These are phyloP conservation scores for Azorinus chamasolen DNA, from an alignment of 2,888 invertebrate genomes.

Conservation along the genomic window DNA sequence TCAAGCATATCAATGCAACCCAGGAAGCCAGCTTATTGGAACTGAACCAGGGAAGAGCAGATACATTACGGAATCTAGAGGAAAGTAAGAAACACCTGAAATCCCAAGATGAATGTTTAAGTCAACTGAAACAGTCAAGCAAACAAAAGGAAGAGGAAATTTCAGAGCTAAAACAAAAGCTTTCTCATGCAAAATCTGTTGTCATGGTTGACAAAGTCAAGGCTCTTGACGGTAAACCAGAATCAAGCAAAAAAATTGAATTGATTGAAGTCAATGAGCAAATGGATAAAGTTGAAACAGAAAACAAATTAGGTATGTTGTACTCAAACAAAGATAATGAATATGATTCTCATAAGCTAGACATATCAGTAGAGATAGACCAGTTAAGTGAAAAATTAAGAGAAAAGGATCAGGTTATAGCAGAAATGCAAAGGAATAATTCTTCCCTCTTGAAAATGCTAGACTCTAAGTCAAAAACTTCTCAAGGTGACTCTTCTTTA, in stretches of 20 bases:
- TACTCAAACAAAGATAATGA: slow-evolving; percentile 20
- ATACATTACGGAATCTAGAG: slow-evolving; percentile 48
- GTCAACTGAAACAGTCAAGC: slow-evolving; percentile 61
- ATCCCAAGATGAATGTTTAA: slow-evolving; percentile 61
- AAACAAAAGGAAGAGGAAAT: slow-evolving; percentile 70
- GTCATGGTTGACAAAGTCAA: slow-evolving; percentile 62
- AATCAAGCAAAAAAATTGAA: slow-evolving; percentile 14
- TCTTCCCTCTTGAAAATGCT: slow-evolving; percentile 80
- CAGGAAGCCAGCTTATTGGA: slow-evolving; percentile 66
- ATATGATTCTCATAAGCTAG: slow-evolving; percentile 26
- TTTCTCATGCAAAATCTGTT: slow-evolving; percentile 61
- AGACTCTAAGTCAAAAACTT: slow-evolving; percentile 75
- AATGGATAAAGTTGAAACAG: slow-evolving; percentile 25
- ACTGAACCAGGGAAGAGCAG: slow-evolving; percentile 63
- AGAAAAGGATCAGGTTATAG: slow-evolving; percentile 82
- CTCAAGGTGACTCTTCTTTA: slow-evolving; percentile 72
- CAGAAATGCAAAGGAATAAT: slow-evolving; percentile 82
- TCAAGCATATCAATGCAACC: slow-evolving; percentile 53
- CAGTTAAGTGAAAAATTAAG: slow-evolving; percentile 71
- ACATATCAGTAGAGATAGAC: slow-evolving; percentile 71
- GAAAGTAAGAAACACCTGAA: slow-evolving; percentile 45
- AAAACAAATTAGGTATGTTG: slow-evolving; percentile 23
- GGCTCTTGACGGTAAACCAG: slow-evolving; percentile 36
- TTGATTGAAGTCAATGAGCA: slow-evolving; percentile 42
- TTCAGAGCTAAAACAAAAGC: slow-evolving; percentile 54